These are phyloP conservation scores for Molossus molossus DNA, from an alignment of 2,797 vertebrate species.

Conservation along the genomic window DNA sequence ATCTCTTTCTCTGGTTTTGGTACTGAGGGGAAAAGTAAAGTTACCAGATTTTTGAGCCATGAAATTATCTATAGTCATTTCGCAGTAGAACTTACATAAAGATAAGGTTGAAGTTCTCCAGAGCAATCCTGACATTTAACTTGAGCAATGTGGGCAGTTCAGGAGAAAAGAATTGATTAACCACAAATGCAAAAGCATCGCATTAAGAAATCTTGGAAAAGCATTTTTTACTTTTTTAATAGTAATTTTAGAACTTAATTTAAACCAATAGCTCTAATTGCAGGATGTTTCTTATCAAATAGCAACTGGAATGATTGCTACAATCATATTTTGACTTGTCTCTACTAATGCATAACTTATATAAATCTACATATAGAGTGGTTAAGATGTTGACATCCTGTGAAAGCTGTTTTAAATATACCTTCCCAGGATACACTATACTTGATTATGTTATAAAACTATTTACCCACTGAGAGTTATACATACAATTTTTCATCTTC, in stretches of 20 bases:
- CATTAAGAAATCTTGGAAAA: constrained; percentile 77
- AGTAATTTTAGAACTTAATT: constrained; percentile 71
- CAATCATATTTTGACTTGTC: constrained; percentile 70
- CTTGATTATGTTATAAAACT: constrained; percentile 55
- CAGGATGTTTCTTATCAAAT: constrained; percentile 72
- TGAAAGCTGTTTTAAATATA: constrained; percentile 64
- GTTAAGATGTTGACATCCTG: constrained; percentile 55
- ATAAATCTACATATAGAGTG: constrained; percentile 46
- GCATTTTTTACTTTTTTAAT: constrained; percentile 71
- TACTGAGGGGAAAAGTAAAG: constrained; percentile 78
- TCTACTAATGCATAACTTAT: constrained; percentile 64
- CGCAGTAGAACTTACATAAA: constrained; percentile 80
- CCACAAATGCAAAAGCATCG: constrained; percentile 77
- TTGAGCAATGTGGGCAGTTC: constrained; percentile 84
- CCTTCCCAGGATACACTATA: constrained; percentile 5
- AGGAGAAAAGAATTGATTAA: constrained; percentile 82
- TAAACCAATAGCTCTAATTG: constrained; percentile 70
- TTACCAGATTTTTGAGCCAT: constrained; percentile 70
- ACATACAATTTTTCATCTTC: constrained; percentile 89
- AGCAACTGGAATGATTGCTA: constrained; percentile 71
- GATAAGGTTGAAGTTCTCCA: constrained; percentile 78
- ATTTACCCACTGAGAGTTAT: constrained; percentile 83
- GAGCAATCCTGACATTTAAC: constrained; percentile 85
- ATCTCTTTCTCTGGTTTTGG: constrained; percentile 82
- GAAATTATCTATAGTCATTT: constrained; percentile 81